Conservation (phyloP, 2,113 vertebrate genomes). For the Rattus rattus region DNA sequence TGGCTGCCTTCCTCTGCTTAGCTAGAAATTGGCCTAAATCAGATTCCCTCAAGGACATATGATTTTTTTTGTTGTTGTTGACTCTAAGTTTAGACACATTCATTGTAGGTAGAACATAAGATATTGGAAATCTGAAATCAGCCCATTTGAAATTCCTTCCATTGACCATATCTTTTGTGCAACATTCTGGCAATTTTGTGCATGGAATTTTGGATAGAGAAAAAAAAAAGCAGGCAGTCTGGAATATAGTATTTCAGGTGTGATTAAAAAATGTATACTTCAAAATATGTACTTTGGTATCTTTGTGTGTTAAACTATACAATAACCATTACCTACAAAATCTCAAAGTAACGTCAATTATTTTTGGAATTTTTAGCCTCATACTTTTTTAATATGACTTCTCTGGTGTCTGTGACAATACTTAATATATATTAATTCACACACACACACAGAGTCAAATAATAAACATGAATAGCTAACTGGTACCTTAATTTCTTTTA, state of each 20-base stretch:
- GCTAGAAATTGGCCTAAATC: background rate
- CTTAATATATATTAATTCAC: background rate
- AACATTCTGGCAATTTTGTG: background rate
- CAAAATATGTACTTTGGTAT: background rate
- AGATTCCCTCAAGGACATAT: background rate
- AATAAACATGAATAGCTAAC: background rate
- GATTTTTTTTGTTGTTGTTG: background rate
- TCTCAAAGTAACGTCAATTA: background rate
- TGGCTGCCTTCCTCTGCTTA: background rate
- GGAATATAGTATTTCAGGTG: background rate
- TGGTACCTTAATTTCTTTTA: conserved; percentile 3
- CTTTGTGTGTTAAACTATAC: background rate
- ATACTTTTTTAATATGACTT: background rate
- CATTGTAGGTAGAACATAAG: background rate
- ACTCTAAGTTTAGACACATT: background rate
- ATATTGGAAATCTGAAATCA: background rate
- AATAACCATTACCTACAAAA: background rate
- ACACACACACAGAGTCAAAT: background rate
- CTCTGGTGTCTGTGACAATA: background rate
- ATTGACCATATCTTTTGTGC: too few species aligned
- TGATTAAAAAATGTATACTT: background rate
- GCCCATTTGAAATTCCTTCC: background rate
- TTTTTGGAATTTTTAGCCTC: background rate
- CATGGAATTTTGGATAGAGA: background rate
- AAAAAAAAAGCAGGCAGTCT: background rate